Evolutionary conservation across 2,797 vertebrate species (phyloP).

Genomic region (Acestrorhynchus altus): DNA sequence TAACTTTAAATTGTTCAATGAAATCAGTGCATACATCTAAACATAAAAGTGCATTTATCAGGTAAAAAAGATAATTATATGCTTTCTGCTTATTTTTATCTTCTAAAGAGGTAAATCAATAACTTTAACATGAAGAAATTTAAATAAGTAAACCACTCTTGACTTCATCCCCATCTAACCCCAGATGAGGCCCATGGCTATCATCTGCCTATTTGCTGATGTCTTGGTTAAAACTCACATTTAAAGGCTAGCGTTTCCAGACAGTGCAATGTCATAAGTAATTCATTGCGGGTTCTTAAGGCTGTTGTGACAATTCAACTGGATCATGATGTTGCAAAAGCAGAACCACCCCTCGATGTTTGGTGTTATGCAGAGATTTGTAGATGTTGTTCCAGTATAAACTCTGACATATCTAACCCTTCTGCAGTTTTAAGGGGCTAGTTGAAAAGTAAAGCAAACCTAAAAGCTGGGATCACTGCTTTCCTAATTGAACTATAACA

Average conservation of each 20-base stretch:
- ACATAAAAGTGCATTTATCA: too few species aligned
- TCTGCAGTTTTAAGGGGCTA: not conserved
- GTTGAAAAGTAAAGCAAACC: not conserved
- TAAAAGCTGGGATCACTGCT: not conserved
- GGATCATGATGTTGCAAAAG: constrained; percentile 17
- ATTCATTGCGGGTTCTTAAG: not conserved
- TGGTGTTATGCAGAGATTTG: constrained; percentile 1
- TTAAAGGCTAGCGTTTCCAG: not conserved
- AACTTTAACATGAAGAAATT: not conserved
- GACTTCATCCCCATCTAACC: not conserved
- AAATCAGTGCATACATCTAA: not conserved
- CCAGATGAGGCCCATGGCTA: too few species aligned
- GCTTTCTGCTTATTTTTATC: not conserved
- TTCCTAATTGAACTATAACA: too few species aligned
- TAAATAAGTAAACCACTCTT: not conserved
- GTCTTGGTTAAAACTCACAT: not conserved
- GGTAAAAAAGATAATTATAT: not conserved
- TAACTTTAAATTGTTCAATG: not conserved
- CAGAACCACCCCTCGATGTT: constrained; percentile 20
- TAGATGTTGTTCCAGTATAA: not conserved
- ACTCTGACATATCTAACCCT: not conserved
- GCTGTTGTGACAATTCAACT: constrained; percentile 24
- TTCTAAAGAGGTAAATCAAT: not conserved
- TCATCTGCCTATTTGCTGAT: not conserved
- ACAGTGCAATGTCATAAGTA: not conserved